phyloP scores from a whole-genome alignment of 2,888 invertebrate genomes.

The Stenichneumon culpator region DNA sequence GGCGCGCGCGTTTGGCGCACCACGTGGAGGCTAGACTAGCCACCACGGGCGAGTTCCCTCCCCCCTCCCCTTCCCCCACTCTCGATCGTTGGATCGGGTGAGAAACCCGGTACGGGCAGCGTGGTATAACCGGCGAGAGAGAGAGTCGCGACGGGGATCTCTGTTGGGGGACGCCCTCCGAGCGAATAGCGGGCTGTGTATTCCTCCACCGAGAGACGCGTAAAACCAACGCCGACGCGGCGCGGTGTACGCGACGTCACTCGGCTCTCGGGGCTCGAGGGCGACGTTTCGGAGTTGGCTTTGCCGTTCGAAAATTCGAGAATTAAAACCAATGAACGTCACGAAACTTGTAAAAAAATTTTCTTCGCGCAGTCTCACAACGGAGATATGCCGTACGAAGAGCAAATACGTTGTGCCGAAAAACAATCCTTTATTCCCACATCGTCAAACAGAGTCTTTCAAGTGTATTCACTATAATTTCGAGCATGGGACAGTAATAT shows the following conservation, averaged over 20 bases:
- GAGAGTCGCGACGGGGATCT: slow-evolving; percentile 37
- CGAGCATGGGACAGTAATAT: not conserved
- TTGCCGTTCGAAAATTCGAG: not conserved
- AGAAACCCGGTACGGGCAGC: slow-evolving; percentile 71
- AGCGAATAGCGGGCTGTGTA: slow-evolving; percentile 63
- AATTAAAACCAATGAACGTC: not conserved
- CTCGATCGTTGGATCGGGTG: slow-evolving; percentile 70
- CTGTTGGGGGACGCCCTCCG: slow-evolving; percentile 69
- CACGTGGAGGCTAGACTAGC: slow-evolving; percentile 75
- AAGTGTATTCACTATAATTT: not conserved
- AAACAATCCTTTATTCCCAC: slow-evolving; percentile 4
- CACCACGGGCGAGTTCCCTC: slow-evolving; percentile 67
- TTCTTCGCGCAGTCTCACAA: not conserved
- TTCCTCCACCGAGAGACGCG: slow-evolving; percentile 34
- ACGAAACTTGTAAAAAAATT: not conserved
- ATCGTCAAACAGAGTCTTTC: not conserved
- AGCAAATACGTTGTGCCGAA: not conserved
- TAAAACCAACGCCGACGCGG: slow-evolving; percentile 55
- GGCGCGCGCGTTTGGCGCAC: slow-evolving; percentile 76
- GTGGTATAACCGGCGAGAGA: slow-evolving; percentile 65
- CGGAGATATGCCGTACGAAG: not conserved
- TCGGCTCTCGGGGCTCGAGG: slow-evolving; percentile 62
- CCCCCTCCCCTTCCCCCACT: slow-evolving; percentile 29
- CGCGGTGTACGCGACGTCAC: slow-evolving; percentile 55
- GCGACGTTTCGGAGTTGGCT: slow-evolving; percentile 45